phyloP scores from a whole-genome alignment of 2,797 vertebrate genomes.

The Heliangelus exortis region DNA sequence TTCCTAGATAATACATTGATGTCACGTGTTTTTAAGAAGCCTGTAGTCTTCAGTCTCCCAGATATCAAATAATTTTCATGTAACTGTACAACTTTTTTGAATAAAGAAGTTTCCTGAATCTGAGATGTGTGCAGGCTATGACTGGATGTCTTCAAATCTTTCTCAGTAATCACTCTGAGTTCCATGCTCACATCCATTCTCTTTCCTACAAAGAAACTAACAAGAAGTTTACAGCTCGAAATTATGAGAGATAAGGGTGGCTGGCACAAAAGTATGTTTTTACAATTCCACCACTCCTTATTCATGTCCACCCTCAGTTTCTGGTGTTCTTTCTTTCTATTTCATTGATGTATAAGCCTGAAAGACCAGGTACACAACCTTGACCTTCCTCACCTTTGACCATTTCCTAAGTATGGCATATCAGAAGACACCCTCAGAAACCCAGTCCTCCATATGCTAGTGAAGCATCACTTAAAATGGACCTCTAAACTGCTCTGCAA shows the following conservation, averaged over 20 bases:
- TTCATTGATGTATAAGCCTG: not conserved
- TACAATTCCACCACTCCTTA: not conserved
- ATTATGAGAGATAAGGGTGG: not conserved
- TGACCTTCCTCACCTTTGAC: not conserved
- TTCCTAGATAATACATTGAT: not conserved
- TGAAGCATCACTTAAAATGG: not conserved
- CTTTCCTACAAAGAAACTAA: not conserved
- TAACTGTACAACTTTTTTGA: not conserved
- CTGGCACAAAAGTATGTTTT: not conserved
- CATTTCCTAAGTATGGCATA: not conserved
- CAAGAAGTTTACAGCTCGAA: not conserved
- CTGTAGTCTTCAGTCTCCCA: not conserved
- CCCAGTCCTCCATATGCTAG: not conserved
- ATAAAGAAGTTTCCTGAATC: not conserved
- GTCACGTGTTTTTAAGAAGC: not conserved
- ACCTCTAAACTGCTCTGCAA: not conserved
- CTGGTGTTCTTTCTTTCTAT: not conserved
- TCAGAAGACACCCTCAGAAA: not conserved
- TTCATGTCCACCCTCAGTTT: not conserved
- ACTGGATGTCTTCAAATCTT: not conserved
- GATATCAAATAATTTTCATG: not conserved
- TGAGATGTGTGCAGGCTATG: not conserved
- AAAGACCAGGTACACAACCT: not conserved
- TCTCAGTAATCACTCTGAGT: not conserved
- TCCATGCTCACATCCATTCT: rapidly evolving